Conservation (phyloP, 1,140 invertebrate species). For the Bradynema listronoti region DNA sequence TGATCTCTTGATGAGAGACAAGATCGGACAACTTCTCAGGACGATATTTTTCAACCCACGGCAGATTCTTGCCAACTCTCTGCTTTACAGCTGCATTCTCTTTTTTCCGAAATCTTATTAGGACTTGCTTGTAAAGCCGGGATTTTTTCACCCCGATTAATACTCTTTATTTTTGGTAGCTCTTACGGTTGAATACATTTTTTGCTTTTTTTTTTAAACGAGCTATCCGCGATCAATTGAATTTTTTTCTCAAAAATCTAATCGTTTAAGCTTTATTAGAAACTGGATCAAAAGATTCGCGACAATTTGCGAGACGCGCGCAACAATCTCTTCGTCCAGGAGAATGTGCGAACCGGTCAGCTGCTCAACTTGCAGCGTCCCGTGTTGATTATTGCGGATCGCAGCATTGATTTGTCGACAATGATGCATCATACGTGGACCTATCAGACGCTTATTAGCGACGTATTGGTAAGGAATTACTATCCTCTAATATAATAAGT, state of each 20-base stretch:
- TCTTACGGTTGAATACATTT: no score
- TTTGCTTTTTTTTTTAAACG: no score
- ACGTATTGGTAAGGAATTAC: slow-evolving; percentile 42
- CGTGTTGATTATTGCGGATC: slow-evolving; percentile 76
- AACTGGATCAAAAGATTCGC: slow-evolving; percentile 88
- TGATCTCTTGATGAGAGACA: slow-evolving; percentile 93
- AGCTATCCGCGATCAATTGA: no score
- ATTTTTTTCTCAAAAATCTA: no score
- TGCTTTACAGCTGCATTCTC: no score
- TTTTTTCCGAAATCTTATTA: no score
- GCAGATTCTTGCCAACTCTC: slow-evolving; percentile 47
- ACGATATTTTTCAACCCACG: slow-evolving; percentile 93
- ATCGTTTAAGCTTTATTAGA: slow-evolving; percentile 61
- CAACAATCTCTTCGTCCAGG: slow-evolving; percentile 85
- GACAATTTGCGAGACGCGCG: slow-evolving; percentile 92
- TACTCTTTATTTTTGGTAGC: no score
- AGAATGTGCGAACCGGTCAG: slow-evolving; percentile 53
- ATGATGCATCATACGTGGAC: slow-evolving; percentile 99
- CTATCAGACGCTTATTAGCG: slow-evolving; percentile 82
- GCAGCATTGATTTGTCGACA: slow-evolving; percentile 92
- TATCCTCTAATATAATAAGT: no score
- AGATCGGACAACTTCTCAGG: slow-evolving; percentile 81
- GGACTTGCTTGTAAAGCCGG: no score
- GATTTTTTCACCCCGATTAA: no score
- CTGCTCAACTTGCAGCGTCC: slow-evolving; percentile 50